Evolutionary conservation across 92 coral and sea anemone species (phyloP), one percentile per base, ranked within the genome.

Genomic region (Porites lobata): DNA sequence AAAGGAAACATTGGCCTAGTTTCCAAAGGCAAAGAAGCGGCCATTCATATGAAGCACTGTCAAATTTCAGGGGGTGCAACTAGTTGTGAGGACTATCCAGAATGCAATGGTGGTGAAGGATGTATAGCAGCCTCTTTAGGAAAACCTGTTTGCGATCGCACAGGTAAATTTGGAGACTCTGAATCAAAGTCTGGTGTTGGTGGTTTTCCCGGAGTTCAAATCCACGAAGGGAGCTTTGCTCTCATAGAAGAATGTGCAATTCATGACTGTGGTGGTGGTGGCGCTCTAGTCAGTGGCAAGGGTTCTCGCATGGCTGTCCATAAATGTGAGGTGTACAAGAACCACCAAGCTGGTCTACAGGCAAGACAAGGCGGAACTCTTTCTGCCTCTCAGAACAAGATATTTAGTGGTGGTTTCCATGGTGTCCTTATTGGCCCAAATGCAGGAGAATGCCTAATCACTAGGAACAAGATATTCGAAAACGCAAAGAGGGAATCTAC

Each of bases 81-180:
- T 29, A 76, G 94, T 69, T 94, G 98, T 87, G 92, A 88, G 43
- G 95, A 94, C 64, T 94, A 54, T 70, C 98, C 98, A 61, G 95
- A 94, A 2, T 94, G 98, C 76, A 89, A 87, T 43, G 98, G 98
- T 4, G 98, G 96, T 13, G 73, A 91, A 18, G 94, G 92, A 51
- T 94, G 98, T 66, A 74, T 89, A 57, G 94, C 94, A 3, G 66
- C 79, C 43, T 64, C 82, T 57, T 38, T 51, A 12, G 91, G 91
- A 50, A 50, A 61, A n/a, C 66, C 81, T 17, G 92, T 79, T 24
- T 94, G 98, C 59, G 73, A 79, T 65, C 92, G 98, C 47, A 76
- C 66, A n/a, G 93, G 93, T 15, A 80, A 65, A 12, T 90, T 57
- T 87, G 98, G 98, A 9, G 74, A 92, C 19, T 17, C 65, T 12